Base-by-base conservation (phyloP, 2,113 vertebrate species). In the Bos javanicus region DNA sequence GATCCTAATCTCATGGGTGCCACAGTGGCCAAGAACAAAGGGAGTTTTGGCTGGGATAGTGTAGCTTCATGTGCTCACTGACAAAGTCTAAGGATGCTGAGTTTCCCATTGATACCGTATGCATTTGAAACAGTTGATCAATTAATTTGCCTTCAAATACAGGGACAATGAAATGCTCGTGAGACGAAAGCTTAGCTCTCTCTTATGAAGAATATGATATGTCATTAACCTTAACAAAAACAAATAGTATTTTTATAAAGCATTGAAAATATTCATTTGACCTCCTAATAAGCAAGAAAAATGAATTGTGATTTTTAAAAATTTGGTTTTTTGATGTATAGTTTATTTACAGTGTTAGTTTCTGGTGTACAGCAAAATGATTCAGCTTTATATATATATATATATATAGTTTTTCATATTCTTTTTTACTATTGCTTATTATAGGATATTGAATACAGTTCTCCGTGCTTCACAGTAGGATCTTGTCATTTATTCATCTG, bases 121-220 rank as follows among this genome's bases (percentile, higher is more conserved):
- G 92, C n/a, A 50, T 78, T 81, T 48, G 30, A 50, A 96, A 25
- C 48, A 85, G 46, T n/a, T 67, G 7, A 94, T 60, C 89, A 92
- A 21, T 94, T 87, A 87, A 90, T 96, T 87, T 94, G 59, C 83
- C 83, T 83, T 85, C 74, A 78, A 46, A 80, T 60, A 87, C 15
- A 90, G 30, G 50, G n/a, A 43, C 39, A 64, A 30, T 52, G 67
- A 76, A 78, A 81, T 59, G n/a, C 74, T 82, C 26, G 13, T 39
- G 60, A 82, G 54, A 91, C 14, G 82, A 50, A 88, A 82, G n/a
- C 30, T 7, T 59, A 81, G 7, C 74, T 84, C 86, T 54, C 28
- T 67, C 52, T 92, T 85, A 6, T 33, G 71, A 54, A 48, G 17
- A 59, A 17, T 28, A 19, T 52, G 30, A 33, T 56, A 67, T 25